phyloP scores from a whole-genome alignment of 2,888 invertebrate genomes.

The Himalopsyche tibetana region DNA sequence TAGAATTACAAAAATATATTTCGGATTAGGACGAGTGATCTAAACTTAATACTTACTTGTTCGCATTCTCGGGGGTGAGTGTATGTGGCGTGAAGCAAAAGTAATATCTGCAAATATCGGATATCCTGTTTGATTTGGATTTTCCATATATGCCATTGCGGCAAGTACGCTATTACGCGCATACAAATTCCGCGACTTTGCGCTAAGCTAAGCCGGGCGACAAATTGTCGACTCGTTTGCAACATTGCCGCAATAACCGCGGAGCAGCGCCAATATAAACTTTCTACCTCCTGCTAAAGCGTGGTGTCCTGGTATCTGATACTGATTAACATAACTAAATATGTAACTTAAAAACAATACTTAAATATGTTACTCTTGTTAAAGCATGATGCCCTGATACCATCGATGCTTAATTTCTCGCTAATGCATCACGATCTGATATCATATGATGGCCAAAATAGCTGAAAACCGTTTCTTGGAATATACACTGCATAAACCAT shows the following conservation, averaged over 20 bases:
- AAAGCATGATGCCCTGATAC: background rate
- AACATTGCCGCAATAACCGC: constrained; percentile 20
- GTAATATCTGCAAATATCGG: constrained; percentile 26
- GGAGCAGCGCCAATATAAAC: background rate
- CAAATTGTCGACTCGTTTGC: constrained; percentile 26
- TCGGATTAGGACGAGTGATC: too few species aligned
- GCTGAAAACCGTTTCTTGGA: too few species aligned
- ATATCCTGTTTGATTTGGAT: constrained; percentile 17
- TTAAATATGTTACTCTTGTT: too few species aligned
- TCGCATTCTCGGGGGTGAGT: too few species aligned
- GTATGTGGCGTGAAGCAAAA: background rate
- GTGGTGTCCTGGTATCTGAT: too few species aligned
- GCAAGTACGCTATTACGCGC: constrained; percentile 15
- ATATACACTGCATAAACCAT: too few species aligned
- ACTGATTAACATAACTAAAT: too few species aligned
- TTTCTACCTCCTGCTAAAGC: background rate
- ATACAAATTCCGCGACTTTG: constrained; percentile 31
- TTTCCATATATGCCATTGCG: constrained; percentile 18
- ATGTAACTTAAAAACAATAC: too few species aligned
- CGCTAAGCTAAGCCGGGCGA: constrained; percentile 24
- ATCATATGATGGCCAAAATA: too few species aligned
- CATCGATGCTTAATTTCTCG: background rate
- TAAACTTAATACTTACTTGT: too few species aligned
- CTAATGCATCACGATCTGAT: too few species aligned
- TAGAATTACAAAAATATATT: too few species aligned